A percentile compares a stretch with the other conserved stretches of the same genome.
Evolutionary conservation across 1,140 invertebrate genomes (phyloP).

Genomic region (Apis florea): DNA sequence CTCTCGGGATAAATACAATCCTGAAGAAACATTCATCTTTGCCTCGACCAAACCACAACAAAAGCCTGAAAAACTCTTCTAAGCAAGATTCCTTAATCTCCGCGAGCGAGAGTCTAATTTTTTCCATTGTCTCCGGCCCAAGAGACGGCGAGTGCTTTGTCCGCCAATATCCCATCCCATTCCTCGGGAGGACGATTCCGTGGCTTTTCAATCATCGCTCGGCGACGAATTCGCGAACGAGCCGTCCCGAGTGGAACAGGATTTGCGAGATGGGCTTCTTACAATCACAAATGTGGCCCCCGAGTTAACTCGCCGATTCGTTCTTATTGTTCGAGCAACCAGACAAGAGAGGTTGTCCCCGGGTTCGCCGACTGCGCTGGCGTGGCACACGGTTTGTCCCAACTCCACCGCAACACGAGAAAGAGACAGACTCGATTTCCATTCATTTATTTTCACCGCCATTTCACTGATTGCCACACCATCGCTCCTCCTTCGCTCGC

Average conservation of each 20-base stretch:
- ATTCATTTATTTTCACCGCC: conserved; percentile 78
- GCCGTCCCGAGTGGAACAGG: conserved; percentile 8
- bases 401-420: conserved; percentile 2
- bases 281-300: conserved; percentile 72
- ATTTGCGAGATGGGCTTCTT: conserved; percentile 58
- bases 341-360: conserved; percentile 22
- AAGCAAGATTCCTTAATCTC: too few species aligned
- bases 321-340: conserved; percentile 67
- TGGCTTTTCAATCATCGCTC: conserved; percentile 20
- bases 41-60: background rate
- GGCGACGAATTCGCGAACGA: conserved; percentile 1
- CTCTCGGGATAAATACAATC: too few species aligned
- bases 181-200: background rate
- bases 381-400: conserved; percentile 46
- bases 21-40: too few species aligned
- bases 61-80: background rate
- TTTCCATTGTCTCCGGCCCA: background rate
- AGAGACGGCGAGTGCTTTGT: background rate
- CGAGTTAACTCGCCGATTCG: conserved; percentile 68
- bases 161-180: too few species aligned
- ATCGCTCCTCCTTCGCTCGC: conserved; percentile 44
- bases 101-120: background rate
- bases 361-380: conserved; percentile 32
- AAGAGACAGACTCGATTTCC: conserved; percentile 75
- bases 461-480: conserved; percentile 76